phyloP scores from a whole-genome alignment of 2,113 vertebrate species.

The Percopsis transmontana region DNA sequence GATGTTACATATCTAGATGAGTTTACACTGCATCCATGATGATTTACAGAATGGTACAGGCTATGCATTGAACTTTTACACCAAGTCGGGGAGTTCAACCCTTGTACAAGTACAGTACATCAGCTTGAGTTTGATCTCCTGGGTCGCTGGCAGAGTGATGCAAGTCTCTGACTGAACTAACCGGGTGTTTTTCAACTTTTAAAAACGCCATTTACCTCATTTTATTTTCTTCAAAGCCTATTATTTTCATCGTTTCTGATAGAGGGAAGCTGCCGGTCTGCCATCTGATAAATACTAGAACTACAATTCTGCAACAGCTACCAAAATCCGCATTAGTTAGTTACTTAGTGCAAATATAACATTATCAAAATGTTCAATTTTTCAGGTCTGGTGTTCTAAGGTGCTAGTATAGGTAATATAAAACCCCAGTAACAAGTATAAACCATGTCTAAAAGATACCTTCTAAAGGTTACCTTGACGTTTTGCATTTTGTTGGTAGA shows the following conservation, averaged over 20 bases:
- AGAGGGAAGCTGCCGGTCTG: constrained; percentile 15
- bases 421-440: constrained; percentile 50
- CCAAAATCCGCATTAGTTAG: constrained; percentile 40
- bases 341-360: constrained; percentile 75
- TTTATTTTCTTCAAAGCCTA: not conserved
- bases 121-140: no score
- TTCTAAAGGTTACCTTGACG: constrained; percentile 17
- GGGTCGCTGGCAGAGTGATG: no score
- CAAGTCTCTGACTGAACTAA: no score
- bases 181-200: not conserved
- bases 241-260: constrained; percentile 1
- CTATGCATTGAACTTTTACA: no score
- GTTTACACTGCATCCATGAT: no score
- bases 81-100: no score
- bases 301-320: constrained; percentile 49
- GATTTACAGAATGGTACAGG: no score
- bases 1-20: no score
- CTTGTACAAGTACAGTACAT: not conserved
- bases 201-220: not conserved
- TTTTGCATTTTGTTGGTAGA: constrained; percentile 14
- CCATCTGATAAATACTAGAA: constrained; percentile 25
- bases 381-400: constrained; percentile 71
- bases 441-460: constrained; percentile 39
- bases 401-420: constrained; percentile 71
- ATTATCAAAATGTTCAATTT: constrained; percentile 47